Percentiles rank a stretch among this genome's conserved stretches.
phyloP scores from a whole-genome alignment of 2,888 invertebrate genomes.

The Cheilosia scutellata region DNA sequence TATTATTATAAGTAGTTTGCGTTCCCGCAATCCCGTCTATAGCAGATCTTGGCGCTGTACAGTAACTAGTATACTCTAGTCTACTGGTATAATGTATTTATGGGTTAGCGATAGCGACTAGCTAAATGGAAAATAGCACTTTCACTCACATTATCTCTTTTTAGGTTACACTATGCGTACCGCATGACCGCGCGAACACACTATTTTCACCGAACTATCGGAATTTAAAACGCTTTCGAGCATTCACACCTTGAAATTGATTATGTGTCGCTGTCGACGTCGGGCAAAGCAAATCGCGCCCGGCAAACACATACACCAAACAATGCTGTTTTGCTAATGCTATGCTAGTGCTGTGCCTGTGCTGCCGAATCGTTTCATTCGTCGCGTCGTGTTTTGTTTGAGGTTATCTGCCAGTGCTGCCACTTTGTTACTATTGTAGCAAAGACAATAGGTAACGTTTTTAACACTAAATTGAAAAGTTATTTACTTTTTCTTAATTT shows the following conservation, averaged over 20 bases:
- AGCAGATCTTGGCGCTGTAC: conserved; percentile 15
- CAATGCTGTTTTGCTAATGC: conserved; percentile 17
- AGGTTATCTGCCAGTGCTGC: too few species aligned
- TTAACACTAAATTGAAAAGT: too few species aligned
- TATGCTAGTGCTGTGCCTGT: background rate
- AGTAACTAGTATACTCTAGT: conserved; percentile 4
- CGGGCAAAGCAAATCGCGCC: conserved; percentile 34
- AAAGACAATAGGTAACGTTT: too few species aligned
- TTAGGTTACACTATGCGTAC: conserved; percentile 50
- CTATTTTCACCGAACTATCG: conserved; percentile 63
- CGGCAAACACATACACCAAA: conserved; percentile 64
- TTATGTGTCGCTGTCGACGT: conserved; percentile 49
- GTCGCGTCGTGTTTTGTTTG: too few species aligned
- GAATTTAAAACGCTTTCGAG: conserved; percentile 53
- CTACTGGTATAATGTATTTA: conserved; percentile 11
- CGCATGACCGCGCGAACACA: conserved; percentile 62
- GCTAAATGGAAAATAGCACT: conserved; percentile 35
- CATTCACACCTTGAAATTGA: conserved; percentile 74
- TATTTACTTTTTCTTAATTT: too few species aligned
- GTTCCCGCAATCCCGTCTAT: conserved; percentile 13
- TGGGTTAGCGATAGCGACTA: conserved; percentile 5
- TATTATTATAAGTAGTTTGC: conserved; percentile 22
- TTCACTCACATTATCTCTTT: conserved; percentile 47
- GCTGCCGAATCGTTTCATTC: too few species aligned
- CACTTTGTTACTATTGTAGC: too few species aligned